These are phyloP conservation scores for Liodrosophila aerea DNA, from an alignment of 2,888 invertebrate genomes.

Conservation along the genomic window DNA sequence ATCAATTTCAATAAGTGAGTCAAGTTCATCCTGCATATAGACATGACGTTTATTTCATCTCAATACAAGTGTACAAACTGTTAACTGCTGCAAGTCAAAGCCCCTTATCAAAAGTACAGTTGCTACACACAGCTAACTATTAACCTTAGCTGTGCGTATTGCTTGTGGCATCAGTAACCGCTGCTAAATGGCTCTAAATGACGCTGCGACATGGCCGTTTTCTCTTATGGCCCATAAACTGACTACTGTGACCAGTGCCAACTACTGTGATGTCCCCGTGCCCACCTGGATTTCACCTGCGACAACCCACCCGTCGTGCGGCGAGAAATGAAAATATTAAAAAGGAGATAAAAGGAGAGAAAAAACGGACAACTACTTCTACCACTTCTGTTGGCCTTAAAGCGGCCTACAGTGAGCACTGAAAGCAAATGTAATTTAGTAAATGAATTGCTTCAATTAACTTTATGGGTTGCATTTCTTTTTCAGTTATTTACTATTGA, in stretches of 20 bases:
- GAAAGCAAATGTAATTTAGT: conserved; percentile 61
- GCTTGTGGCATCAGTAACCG: conserved; percentile 21
- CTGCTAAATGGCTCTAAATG: conserved; percentile 25
- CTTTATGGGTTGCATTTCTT: too few species aligned
- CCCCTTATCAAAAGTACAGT: neutral
- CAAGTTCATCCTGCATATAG: too few species aligned
- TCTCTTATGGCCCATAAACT: conserved; percentile 47
- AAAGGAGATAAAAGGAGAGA: conserved; percentile 19
- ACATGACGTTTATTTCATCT: too few species aligned
- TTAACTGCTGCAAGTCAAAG: too few species aligned
- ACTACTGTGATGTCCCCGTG: conserved; percentile 19
- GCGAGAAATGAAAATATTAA: neutral
- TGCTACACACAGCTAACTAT: neutral
- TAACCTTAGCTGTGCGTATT: too few species aligned
- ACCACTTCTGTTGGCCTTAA: conserved; percentile 11
- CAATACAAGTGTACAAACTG: too few species aligned
- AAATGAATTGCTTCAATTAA: conserved; percentile 71
- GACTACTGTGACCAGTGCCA: conserved; percentile 1
- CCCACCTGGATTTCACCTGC: conserved; percentile 10
- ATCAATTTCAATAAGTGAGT: too few species aligned
- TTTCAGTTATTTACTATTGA: conserved; percentile 47
- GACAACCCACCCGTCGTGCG: conserved; percentile 36
- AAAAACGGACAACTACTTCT: neutral
- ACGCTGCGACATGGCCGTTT: conserved; percentile 22
- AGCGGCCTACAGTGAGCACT: neutral